Conservation (phyloP, 1,140 invertebrate genomes). For the Macrocentrus cingulum region DNA sequence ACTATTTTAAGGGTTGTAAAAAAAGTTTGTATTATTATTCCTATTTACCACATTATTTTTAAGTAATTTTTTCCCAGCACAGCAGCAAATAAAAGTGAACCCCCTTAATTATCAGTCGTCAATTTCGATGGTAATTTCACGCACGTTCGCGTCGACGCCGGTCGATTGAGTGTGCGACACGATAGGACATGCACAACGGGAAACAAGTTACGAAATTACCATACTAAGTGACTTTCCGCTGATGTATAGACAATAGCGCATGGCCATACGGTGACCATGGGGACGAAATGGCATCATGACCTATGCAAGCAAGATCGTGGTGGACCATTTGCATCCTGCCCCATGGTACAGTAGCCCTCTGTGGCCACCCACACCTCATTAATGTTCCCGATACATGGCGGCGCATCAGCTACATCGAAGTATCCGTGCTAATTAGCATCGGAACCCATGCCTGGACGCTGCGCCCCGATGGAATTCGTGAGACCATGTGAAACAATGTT, state of each 20-base stretch:
- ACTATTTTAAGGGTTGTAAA: too few species aligned
- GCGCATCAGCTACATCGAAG: conserved; percentile 5
- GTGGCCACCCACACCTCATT: conserved; percentile 24
- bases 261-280: conserved; percentile 17
- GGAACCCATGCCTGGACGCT: neutral
- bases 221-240: conserved; percentile 45
- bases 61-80: too few species aligned
- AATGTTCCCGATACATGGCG: conserved; percentile 14
- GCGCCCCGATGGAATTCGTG: conserved; percentile 8
- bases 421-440: conserved; percentile 23
- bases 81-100: neutral
- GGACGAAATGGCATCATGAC: conserved; percentile 13
- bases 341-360: neutral
- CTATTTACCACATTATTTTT: too few species aligned
- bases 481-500: conserved; percentile 25
- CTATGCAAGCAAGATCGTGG: conserved; percentile 14
- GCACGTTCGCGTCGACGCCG: conserved; percentile 35
- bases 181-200: conserved; percentile 43
- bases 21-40: too few species aligned
- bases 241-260: conserved; percentile 32
- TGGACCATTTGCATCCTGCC: conserved; percentile 33
- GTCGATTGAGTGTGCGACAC: conserved; percentile 41
- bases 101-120: neutral
- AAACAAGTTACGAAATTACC: conserved; percentile 49
- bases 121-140: conserved; percentile 39